Base-by-base conservation (phyloP, 2,888 invertebrate genomes). In the Scotopteryx bipunctaria region DNA sequence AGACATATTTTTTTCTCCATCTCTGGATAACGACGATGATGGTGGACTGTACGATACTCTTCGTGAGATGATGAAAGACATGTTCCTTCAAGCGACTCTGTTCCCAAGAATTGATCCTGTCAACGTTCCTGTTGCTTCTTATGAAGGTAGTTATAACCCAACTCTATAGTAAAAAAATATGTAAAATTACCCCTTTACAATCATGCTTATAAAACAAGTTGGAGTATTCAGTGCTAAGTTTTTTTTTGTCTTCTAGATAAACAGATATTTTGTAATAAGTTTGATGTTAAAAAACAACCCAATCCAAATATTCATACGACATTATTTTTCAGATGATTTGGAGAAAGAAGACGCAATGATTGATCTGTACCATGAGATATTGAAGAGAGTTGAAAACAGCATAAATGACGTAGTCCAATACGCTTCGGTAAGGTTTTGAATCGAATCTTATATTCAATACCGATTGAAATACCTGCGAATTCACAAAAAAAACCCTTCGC, bases 81-180 rank as follows among this genome's bases (percentile, higher is more conserved):
- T 96, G 71, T 94, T 94, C 73, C 91, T 93, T 37, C 96, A 96
- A 91, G 92, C 94, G 8, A 92, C 93, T 3, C 81, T 95, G 38
- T 92, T 97, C 65, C 91, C 92, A 0, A 91, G 96, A 43, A 92
- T 95, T n/a, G 91, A 92, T 62, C 83, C 89, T 37, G 75, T 86
- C 52, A 70, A 16, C 19, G 36, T 86, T 38, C 84, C 88, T 25
- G 73, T 86, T 38, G 70, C 76, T 42, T 71, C 82, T 37, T 91
- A 91, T 63, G 84, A 87, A 78, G 83, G 89, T 89, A 67, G 27
- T n/a, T n/a, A n/a, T n/a, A n/a, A n/a, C n/a, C n/a, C n/a, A n/a
- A 15, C 4, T 27, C 25, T 5, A 2, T 11, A n/a, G n/a, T n/a
- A n/a, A n/a, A n/a, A n/a, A n/a, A n/a, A n/a, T n/a, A n/a, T n/a